Evolutionary conservation across 1,140 invertebrate genomes (phyloP), one percentile per base, ranked within the genome.

Genomic region (Sminthurides bifidus): DNA sequence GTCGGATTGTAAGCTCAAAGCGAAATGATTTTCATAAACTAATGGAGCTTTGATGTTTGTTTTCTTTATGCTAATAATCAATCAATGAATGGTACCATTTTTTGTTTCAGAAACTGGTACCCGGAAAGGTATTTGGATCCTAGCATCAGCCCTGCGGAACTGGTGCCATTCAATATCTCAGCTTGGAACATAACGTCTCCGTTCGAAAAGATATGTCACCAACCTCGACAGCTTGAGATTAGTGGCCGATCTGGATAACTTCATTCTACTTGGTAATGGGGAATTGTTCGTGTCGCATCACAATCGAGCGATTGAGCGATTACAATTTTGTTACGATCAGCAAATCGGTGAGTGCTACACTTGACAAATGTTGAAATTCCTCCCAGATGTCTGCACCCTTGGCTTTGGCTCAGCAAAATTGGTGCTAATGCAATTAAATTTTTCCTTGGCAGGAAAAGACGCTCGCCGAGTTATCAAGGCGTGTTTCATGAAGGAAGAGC

Each of bases 281-380:
- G 43, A 37, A 1, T 31, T 64, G 6, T 64, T 58, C 31, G 21
- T 64, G 14, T 19, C 51, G 10, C 43, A 57, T 8, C 43, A 59
- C 21, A 14, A 27, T 4, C 57, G 55, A 43, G 40, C 52, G 21
- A 8, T 59, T 15, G 15, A 6, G 24, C 50, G 56, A 12, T 24
- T 55, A n/a, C 53, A 64, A 12, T 64, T 59, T 44, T 64, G 63
- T 33, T 33, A 59, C 6, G 63, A 64, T 37, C 55, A 58, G 24
- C 53, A 60, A 44, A 21, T 61, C 0, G 62, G 62, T 56, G 59
- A 56, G 30, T 17, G 21, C n/a, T 43, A 43, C 6, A 43, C n/a
- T 43, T 10, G 21, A 10, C 24, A 19, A 10, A 43, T 17, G 41
- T 43, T 43, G n/a, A 23, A 37, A 43, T 43, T 43, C 15, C 21